Conservation (phyloP, 1,140 invertebrate species). For the Cephus cinctus region DNA sequence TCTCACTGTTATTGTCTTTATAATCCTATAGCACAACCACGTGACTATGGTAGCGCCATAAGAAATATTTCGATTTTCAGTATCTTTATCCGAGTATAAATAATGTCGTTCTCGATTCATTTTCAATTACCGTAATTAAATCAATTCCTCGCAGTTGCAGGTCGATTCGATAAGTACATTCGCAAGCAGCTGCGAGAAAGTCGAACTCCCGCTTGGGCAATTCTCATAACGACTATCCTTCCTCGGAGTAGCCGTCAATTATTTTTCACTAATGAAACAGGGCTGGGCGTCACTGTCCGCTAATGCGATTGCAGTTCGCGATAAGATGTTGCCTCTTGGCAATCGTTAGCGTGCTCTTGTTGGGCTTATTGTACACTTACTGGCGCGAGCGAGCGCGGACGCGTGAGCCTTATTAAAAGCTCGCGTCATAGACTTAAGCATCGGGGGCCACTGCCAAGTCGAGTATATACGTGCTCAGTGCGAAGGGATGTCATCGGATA, state of each 20-base stretch:
- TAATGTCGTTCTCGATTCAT: no score
- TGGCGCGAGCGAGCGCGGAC: slow-evolving; percentile 12
- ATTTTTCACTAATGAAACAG: slow-evolving; percentile 53
- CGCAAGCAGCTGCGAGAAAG: neutral
- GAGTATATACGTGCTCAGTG: neutral
- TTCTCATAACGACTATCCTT: slow-evolving; percentile 36
- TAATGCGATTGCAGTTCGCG: slow-evolving; percentile 53
- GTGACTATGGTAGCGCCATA: no score
- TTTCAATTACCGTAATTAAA: no score
- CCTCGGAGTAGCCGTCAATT: slow-evolving; percentile 41
- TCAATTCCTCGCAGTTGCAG: no score
- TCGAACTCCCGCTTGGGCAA: neutral
- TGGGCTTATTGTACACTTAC: slow-evolving; percentile 1
- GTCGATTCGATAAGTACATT: no score
- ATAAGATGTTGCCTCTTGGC: slow-evolving; percentile 46
- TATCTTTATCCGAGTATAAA: no score
- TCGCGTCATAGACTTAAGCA: no score
- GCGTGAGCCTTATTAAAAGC: slow-evolving; percentile 30
- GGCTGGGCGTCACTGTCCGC: slow-evolving; percentile 47
- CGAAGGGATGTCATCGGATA: slow-evolving; percentile 22
- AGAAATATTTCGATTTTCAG: no score
- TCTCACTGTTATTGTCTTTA: no score
- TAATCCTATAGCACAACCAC: no score
- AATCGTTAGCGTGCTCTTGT: slow-evolving; percentile 45
- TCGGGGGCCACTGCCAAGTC: no score